Evolutionary conservation across 2,797 vertebrate species (phyloP).

Genomic region (Odontamblyopus rebecca): DNA sequence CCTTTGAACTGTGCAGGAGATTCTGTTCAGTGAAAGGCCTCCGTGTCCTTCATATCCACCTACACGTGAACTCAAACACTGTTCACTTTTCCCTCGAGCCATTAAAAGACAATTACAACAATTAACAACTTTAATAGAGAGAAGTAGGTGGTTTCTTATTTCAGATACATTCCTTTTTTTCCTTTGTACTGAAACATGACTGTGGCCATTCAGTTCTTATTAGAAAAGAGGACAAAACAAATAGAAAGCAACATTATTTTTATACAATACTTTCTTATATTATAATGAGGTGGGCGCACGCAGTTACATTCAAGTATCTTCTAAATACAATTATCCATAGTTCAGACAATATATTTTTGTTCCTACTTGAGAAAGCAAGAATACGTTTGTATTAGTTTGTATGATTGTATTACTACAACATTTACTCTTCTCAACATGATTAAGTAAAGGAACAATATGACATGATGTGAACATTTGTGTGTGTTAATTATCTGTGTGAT

Average conservation of each 20-base stretch:
- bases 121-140: not conserved
- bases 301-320: no score
- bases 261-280: not conserved
- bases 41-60: slow-evolving; percentile 8
- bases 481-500: no score
- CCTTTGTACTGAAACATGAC: not conserved
- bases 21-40: slow-evolving; percentile 4
- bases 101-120: slow-evolving; percentile 10
- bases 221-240: not conserved
- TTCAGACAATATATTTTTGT: no score
- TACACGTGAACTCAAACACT: slow-evolving; percentile 6
- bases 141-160: slow-evolving; percentile 15
- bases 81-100: slow-evolving; percentile 16
- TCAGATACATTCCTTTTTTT: not conserved
- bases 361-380: no score
- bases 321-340: no score
- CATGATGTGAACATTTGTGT: no score
- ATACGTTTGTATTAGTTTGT: no score
- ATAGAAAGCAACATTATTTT: not conserved
- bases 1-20: slow-evolving; percentile 25
- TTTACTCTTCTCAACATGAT: no score
- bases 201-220: not conserved
- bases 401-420: no score
- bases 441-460: no score
- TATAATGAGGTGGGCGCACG: no score